phyloP scores from a whole-genome alignment of 2,888 invertebrate genomes.

The Drosophila tripunctata region DNA sequence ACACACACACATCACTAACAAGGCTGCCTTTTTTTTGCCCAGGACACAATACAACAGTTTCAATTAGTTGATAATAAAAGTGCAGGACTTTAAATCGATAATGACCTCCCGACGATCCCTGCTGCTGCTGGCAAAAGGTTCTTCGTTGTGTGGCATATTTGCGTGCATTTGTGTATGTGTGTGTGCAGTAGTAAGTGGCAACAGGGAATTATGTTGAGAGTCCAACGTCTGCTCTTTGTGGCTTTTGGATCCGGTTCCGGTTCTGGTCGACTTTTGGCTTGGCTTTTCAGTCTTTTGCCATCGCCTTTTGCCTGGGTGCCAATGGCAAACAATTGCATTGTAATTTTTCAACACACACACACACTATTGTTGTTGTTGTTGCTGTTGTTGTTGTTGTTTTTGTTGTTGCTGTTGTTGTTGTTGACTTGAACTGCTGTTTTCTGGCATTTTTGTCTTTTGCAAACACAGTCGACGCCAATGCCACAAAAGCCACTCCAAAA shows the following conservation, averaged over 20 bases:
- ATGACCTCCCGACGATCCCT: slow-evolving; percentile 15
- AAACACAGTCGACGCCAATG: slow-evolving; percentile 49
- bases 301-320: slow-evolving; percentile 32
- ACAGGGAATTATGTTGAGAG: slow-evolving; percentile 2
- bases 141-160: not conserved
- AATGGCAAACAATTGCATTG: slow-evolving; percentile 74
- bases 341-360: slow-evolving; percentile 49
- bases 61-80: slow-evolving; percentile 30
- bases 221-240: slow-evolving; percentile 3
- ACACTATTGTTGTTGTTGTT: slow-evolving; percentile 16
- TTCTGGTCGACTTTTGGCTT: slow-evolving; percentile 39
- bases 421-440: slow-evolving; percentile 53
- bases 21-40: not conserved
- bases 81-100: slow-evolving; percentile 25
- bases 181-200: slow-evolving; percentile 3
- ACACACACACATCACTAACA: not conserved
- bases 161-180: not conserved
- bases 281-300: slow-evolving; percentile 5
- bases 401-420: slow-evolving; percentile 23
- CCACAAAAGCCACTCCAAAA: slow-evolving; percentile 74
- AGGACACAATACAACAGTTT: slow-evolving; percentile 15
- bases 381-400: slow-evolving; percentile 10
- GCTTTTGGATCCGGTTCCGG: slow-evolving; percentile 27
- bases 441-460: slow-evolving; percentile 61
- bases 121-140: not conserved